These are phyloP conservation scores for Budorcas taxicolor DNA, from an alignment of 2,113 vertebrate species.

Conservation along the genomic window DNA sequence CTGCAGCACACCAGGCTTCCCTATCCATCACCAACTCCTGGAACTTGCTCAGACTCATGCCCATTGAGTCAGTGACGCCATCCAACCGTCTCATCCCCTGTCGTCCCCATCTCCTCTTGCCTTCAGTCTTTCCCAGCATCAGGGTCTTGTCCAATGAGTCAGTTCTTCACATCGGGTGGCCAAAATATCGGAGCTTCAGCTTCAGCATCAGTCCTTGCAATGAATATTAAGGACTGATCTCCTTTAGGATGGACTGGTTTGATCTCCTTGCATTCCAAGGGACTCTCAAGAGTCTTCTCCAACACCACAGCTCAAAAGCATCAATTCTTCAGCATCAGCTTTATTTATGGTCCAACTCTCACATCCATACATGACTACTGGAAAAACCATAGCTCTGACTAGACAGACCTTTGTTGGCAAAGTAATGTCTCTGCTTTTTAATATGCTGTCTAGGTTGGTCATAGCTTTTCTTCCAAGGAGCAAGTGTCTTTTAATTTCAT, in stretches of 20 bases:
- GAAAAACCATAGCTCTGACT: background rate
- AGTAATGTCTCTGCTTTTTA: background rate
- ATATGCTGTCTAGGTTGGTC: background rate
- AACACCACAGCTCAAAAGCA: background rate
- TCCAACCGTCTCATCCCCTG: background rate
- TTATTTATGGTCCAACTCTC: background rate
- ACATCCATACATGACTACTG: background rate
- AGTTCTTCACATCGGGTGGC: background rate
- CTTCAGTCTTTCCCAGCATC: background rate
- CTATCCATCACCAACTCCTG: background rate
- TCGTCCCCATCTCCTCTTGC: background rate
- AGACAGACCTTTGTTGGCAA: background rate
- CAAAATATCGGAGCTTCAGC: background rate
- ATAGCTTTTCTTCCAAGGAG: background rate
- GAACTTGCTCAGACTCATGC: background rate
- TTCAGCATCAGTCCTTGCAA: background rate
- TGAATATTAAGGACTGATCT: background rate
- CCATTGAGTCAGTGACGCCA: background rate
- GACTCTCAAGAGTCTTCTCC: background rate
- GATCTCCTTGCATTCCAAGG: background rate
- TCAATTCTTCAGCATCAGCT: background rate
- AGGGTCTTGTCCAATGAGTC: background rate
- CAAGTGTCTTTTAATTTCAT: background rate
- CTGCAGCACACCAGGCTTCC: background rate
- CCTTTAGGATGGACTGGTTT: background rate